A percentile compares a stretch with the other conserved stretches of the same genome.
Evolutionary conservation across 1,140 invertebrate genomes (phyloP).

Genomic region (Drosophila sproati): DNA sequence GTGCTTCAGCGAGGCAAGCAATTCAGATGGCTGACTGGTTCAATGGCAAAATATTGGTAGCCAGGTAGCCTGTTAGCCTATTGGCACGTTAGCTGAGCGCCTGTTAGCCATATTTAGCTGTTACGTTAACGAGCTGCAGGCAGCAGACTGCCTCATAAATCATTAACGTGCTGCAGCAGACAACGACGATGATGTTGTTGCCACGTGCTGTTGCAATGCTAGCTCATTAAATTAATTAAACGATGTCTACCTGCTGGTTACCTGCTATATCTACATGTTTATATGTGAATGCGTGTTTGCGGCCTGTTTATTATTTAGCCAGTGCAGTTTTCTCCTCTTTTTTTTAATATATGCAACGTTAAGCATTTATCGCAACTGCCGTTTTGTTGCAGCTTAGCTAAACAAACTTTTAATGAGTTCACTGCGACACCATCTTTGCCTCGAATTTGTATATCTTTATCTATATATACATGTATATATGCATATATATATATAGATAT

Average conservation of each 20-base stretch:
- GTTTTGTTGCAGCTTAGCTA: conserved; percentile 62
- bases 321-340: conserved; percentile 20
- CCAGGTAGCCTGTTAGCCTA: conserved; percentile 1
- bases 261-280: neutral
- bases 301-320: conserved; percentile 52
- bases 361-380: conserved; percentile 50
- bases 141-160: conserved; percentile 28
- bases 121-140: conserved; percentile 43
- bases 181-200: conserved; percentile 17
- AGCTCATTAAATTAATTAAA: conserved; percentile 82
- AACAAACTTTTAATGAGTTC: conserved; percentile 78
- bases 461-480: neutral
- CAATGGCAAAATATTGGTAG: conserved; percentile 35
- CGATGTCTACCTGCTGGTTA: conserved; percentile 24
- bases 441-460: neutral
- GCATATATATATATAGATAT: conserved; percentile 1
- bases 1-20: conserved; percentile 7
- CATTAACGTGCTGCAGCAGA: conserved; percentile 34
- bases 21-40: conserved; percentile 9
- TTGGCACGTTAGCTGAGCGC: conserved; percentile 3
- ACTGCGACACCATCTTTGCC: conserved; percentile 55
- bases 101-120: conserved; percentile 2
- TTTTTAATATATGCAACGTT: conserved; percentile 37
- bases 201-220: conserved; percentile 24
- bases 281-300: conserved; percentile 11